A percentile compares a stretch with the other conserved stretches of the same genome.
Conservation (phyloP, 2,888 invertebrate genomes). For the Drosophila anceps region DNA sequence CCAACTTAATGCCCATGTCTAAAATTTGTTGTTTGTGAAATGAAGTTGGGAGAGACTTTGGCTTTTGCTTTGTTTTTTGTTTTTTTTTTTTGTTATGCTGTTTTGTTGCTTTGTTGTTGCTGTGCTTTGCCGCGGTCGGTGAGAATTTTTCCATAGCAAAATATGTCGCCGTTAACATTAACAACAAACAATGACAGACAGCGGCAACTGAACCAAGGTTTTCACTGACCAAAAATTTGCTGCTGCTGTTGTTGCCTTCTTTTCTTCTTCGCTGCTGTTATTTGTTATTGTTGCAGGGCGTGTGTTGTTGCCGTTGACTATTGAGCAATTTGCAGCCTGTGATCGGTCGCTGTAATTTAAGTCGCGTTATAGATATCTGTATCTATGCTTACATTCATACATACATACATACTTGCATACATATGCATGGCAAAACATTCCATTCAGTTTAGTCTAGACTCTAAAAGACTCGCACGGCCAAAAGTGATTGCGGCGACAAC, state of each 20-base stretch:
- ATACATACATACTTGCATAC: background rate
- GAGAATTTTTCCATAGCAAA: constrained; percentile 66
- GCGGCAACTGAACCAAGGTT: constrained; percentile 59
- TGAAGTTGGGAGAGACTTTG: constrained; percentile 52
- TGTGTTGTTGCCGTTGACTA: constrained; percentile 25
- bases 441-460: constrained; percentile 59
- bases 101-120: background rate
- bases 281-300: constrained; percentile 44
- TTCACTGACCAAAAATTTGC: constrained; percentile 54
- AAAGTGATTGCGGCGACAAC: constrained; percentile 74
- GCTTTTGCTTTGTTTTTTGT: constrained; percentile 16
- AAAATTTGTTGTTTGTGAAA: constrained; percentile 71
- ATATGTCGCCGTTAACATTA: constrained; percentile 54
- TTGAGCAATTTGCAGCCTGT: constrained; percentile 61
- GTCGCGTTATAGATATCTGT: constrained; percentile 15
- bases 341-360: constrained; percentile 46
- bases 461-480: constrained; percentile 56
- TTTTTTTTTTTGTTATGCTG: background rate
- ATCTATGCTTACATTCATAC: background rate
- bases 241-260: background rate
- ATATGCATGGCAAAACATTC: constrained; percentile 46
- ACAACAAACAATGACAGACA: constrained; percentile 40
- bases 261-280: constrained; percentile 21
- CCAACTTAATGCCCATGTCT: constrained; percentile 35
- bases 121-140: constrained; percentile 30